phyloP scores from a whole-genome alignment of 2,113 vertebrate genomes.

The Anoura caudifer region DNA sequence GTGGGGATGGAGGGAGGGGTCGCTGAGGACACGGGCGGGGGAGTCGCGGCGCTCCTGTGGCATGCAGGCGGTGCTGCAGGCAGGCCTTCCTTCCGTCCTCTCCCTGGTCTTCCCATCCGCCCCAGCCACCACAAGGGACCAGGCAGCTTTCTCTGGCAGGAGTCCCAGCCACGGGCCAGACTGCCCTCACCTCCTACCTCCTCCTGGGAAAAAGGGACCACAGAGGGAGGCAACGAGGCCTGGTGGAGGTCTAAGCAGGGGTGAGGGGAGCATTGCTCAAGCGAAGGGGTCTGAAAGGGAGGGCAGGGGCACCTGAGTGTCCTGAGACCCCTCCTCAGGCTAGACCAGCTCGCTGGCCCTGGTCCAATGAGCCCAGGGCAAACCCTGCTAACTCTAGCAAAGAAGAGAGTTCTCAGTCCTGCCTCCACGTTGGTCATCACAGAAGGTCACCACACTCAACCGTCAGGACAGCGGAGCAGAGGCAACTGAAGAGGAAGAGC shows the following conservation, averaged over 20 bases:
- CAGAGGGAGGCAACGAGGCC: neutral
- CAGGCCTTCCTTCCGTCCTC: neutral
- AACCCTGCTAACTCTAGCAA: neutral
- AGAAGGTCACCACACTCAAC: neutral
- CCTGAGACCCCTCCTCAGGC: neutral
- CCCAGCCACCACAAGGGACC: slow-evolving; percentile 49
- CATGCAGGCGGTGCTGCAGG: neutral
- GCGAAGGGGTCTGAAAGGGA: neutral
- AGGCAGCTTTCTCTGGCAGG: slow-evolving; percentile 50
- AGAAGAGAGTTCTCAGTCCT: neutral
- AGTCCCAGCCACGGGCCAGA: slow-evolving; percentile 57
- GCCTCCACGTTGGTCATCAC: neutral
- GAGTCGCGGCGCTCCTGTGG: slow-evolving; percentile 22
- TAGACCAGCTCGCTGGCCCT: neutral
- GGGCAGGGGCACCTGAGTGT: neutral
- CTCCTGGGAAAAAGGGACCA: neutral
- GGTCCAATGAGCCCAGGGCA: neutral
- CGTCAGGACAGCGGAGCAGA: neutral
- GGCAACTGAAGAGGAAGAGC: neutral
- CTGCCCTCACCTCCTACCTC: slow-evolving; percentile 55
- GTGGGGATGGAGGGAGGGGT: neutral
- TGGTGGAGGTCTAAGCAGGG: neutral
- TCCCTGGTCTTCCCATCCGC: neutral
- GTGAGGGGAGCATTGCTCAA: neutral
- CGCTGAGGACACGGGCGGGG: neutral